These are phyloP conservation scores for Caenorhabditis sinica DNA, from an alignment of 2,888 invertebrate species.

Conservation along the genomic window DNA sequence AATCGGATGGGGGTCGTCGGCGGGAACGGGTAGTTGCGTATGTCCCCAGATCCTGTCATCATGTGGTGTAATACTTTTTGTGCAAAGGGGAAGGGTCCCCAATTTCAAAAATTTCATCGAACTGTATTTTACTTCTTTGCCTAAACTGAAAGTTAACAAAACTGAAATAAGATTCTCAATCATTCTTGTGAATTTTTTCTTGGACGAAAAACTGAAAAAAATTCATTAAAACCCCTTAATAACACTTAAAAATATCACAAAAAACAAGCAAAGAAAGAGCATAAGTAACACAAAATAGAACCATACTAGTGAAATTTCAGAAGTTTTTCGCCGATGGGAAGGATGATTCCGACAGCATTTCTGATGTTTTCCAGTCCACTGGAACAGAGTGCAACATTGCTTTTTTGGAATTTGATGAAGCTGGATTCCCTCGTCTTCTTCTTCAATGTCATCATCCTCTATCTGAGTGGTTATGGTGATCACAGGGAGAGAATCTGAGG, in stretches of 20 bases:
- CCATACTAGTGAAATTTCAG: constrained; percentile 24
- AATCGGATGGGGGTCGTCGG: constrained; percentile 22
- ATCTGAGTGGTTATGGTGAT: constrained; percentile 3
- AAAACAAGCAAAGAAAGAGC: constrained; percentile 32
- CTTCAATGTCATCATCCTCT: background rate
- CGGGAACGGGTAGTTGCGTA: constrained; percentile 18
- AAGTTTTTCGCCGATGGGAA: background rate
- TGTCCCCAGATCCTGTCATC: constrained; percentile 17
- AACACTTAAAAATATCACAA: constrained; percentile 25
- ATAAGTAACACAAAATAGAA: constrained; percentile 30
- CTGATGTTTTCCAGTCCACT: constrained; percentile 34
- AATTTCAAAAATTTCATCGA: too few species aligned
- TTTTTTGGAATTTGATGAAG: constrained; percentile 18
- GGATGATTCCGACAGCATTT: constrained; percentile 28
- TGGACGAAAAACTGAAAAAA: background rate
- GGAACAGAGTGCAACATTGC: constrained; percentile 26
- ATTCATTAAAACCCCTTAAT: constrained; percentile 30
- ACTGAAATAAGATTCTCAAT: background rate
- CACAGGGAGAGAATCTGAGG: background rate
- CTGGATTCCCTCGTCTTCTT: background rate
- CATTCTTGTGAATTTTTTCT: background rate
- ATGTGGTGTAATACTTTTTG: constrained; percentile 18
- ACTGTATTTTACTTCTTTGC: background rate
- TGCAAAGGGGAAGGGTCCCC: background rate
- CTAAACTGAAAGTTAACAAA: too few species aligned